phyloP scores from a whole-genome alignment of 2,888 invertebrate species.

The Coenonympha arcania region DNA sequence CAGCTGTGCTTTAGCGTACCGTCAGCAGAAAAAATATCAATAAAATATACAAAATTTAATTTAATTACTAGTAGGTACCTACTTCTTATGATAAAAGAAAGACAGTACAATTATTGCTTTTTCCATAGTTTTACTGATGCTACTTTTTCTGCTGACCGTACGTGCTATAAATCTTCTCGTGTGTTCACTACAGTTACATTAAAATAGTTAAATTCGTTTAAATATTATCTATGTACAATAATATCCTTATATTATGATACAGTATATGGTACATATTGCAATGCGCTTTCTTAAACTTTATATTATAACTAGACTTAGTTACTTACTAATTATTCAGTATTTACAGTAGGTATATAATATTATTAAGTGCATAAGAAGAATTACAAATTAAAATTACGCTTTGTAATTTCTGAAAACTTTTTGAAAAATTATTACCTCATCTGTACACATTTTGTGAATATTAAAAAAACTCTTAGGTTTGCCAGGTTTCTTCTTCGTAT shows the following conservation, averaged over 20 bases:
- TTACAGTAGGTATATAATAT: background rate
- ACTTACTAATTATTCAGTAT: no score
- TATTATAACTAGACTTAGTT: conserved; percentile 2
- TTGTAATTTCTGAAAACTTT: no score
- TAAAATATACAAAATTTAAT: no score
- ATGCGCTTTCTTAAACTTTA: conserved; percentile 27
- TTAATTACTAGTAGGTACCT: no score
- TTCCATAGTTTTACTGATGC: no score
- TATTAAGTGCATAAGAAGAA: no score
- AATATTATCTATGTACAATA: conserved; percentile 69
- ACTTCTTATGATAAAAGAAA: background rate
- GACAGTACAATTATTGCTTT: background rate
- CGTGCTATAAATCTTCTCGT: conserved; percentile 26
- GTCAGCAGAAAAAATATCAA: conserved; percentile 11
- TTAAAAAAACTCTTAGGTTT: no score
- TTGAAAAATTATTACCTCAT: no score
- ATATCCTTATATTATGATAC: conserved; percentile 34
- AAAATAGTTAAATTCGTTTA: conserved; percentile 68
- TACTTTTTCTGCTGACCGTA: conserved; percentile 12
- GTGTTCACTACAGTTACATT: conserved; percentile 53
- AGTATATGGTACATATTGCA: conserved; percentile 50
- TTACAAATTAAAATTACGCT: background rate
- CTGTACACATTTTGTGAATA: no score
- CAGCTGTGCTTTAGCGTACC: conserved; percentile 18
- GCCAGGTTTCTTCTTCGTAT: no score